These are phyloP conservation scores for Ophthalmolycus amberensis DNA, from an alignment of 2,113 vertebrate species.

Conservation along the genomic window DNA sequence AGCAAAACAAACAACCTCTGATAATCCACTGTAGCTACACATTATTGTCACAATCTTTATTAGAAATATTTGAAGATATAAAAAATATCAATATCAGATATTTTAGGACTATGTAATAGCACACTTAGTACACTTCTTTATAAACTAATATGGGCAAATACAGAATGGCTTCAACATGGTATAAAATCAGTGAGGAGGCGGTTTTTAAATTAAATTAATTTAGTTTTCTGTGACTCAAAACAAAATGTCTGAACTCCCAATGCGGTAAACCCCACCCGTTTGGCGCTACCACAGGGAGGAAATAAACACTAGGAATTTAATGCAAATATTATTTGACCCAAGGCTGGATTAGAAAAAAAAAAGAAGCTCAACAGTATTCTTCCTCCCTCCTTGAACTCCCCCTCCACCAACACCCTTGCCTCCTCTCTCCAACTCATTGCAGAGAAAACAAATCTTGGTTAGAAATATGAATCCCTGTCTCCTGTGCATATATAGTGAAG, in stretches of 20 bases:
- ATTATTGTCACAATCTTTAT: neutral
- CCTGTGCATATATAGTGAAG: slow-evolving; percentile 57
- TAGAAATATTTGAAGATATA: neutral
- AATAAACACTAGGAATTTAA: slow-evolving; percentile 30
- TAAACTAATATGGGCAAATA: neutral
- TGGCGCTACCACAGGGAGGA: neutral
- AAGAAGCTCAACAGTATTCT: neutral
- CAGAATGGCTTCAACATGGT: slow-evolving; percentile 9
- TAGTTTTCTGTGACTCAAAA: slow-evolving; percentile 7
- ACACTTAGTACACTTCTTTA: neutral
- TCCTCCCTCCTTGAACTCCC: slow-evolving; percentile 11
- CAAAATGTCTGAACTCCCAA: slow-evolving; percentile 34
- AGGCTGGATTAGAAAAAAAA: slow-evolving; percentile 21
- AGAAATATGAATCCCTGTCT: slow-evolving; percentile 59
- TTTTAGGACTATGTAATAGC: neutral
- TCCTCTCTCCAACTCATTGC: slow-evolving; percentile 28
- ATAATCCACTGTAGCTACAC: too few relatives aligned
- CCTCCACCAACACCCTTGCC: neutral
- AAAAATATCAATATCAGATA: neutral
- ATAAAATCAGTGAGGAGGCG: neutral
- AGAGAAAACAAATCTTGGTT: slow-evolving; percentile 40
- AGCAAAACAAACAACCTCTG: neutral
- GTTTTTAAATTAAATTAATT: neutral
- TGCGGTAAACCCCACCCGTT: neutral
- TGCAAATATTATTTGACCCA: slow-evolving; percentile 42